Evolutionary conservation across 2,797 vertebrate genomes (phyloP).

Genomic region (Meda fulgida): DNA sequence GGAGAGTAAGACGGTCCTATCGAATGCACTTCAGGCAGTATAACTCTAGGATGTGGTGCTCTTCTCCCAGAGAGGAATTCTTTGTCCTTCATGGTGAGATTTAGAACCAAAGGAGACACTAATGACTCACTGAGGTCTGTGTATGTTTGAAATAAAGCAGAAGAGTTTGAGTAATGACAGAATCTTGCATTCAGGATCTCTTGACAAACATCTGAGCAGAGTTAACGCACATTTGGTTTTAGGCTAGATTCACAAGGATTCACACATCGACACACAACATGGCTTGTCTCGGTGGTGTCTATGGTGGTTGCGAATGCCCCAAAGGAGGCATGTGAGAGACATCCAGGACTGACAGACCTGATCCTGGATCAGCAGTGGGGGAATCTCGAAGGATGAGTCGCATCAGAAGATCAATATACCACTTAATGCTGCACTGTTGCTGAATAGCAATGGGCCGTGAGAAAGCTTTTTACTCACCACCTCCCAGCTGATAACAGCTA

Average conservation of each 20-base stretch:
- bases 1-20: neutral
- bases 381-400: constrained; percentile 64
- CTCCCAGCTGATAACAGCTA: constrained; percentile 64
- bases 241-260: constrained; percentile 9
- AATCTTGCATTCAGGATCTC: neutral
- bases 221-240: constrained; percentile 2
- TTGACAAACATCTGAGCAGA: constrained; percentile 16
- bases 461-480: constrained; percentile 69
- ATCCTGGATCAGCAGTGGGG: constrained; percentile 62
- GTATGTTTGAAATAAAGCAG: constrained; percentile 15
- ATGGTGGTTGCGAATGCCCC: constrained; percentile 42
- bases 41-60: neutral
- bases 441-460: constrained; percentile 75
- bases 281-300: neutral
- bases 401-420: constrained; percentile 72
- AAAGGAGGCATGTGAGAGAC: constrained; percentile 53
- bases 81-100: constrained; percentile 4
- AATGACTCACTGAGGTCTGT: neutral
- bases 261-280: constrained; percentile 17
- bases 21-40: neutral
- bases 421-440: constrained; percentile 60
- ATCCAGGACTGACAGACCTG: constrained; percentile 59
- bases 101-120: constrained; percentile 1
- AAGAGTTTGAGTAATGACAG: neutral
- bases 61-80: neutral